Evolutionary conservation across 2,888 invertebrate genomes (phyloP).

Genomic region (Caprella mutica): DNA sequence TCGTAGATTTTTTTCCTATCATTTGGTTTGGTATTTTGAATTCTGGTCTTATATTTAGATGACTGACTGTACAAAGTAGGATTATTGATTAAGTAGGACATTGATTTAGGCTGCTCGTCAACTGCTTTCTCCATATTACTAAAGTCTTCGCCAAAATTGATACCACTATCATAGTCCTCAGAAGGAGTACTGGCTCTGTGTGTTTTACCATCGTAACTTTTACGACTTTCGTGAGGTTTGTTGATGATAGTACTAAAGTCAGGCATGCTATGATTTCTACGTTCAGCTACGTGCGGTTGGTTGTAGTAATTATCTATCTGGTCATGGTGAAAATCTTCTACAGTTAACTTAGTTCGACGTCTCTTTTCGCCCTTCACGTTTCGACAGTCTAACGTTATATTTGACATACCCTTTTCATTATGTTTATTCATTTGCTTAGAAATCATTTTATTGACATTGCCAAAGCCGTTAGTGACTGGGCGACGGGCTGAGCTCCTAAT

Average conservation of each 20-base stretch:
- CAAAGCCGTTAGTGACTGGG: conserved; percentile 29
- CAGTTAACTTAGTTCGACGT: conserved; percentile 18
- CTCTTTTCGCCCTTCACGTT: conserved; percentile 28
- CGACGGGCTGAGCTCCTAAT: conserved; percentile 5
- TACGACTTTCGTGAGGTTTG: no score
- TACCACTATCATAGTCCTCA: conserved; percentile 31
- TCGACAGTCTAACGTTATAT: conserved; percentile 29
- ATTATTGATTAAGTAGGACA: not conserved
- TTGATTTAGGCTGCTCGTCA: not conserved
- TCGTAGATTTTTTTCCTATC: no score
- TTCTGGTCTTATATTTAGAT: no score
- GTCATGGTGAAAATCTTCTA: conserved; percentile 26
- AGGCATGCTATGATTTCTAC: not conserved
- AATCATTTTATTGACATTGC: conserved; percentile 33
- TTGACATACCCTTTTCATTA: conserved; percentile 10
- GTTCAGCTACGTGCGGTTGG: conserved; percentile 12
- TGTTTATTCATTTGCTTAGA: conserved; percentile 25
- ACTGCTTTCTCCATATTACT: conserved; percentile 14
- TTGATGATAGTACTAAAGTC: no score
- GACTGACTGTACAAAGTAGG: no score
- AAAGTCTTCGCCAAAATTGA: conserved; percentile 24
- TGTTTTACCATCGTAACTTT: no score
- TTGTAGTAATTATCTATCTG: conserved; percentile 18
- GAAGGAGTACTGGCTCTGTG: conserved; percentile 23
- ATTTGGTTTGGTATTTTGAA: no score